phyloP scores from a whole-genome alignment of 2,113 vertebrate species.

The Microcebus tavaratra region DNA sequence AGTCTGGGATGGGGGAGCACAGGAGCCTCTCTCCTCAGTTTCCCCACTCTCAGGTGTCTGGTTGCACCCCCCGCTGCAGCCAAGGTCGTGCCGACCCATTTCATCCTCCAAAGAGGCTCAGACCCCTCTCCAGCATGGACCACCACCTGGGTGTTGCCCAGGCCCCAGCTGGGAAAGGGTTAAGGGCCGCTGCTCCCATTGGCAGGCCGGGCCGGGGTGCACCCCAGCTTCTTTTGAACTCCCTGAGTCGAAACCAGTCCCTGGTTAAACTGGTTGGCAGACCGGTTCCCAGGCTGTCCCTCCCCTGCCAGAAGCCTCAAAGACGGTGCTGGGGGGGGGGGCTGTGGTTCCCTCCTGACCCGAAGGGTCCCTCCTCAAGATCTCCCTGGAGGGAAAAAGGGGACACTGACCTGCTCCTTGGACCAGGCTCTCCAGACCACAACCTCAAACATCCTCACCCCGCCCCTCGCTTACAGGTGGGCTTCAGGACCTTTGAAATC shows the following conservation, averaged over 20 bases:
- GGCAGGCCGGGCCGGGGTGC: conserved; percentile 8
- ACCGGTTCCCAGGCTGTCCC: conserved; percentile 78
- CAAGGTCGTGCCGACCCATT: neutral
- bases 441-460: neutral
- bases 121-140: neutral
- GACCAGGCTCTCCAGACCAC: neutral
- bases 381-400: neutral
- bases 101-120: neutral
- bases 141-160: neutral
- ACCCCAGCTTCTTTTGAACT: conserved; percentile 73
- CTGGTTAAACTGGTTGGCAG: conserved; percentile 79
- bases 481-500: neutral
- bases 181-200: conserved; percentile 54
- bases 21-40: neutral
- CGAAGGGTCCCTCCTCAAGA: neutral
- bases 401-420: neutral
- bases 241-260: conserved; percentile 75
- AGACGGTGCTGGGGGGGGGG: neutral
- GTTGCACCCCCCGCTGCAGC: neutral
- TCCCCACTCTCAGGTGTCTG: neutral
- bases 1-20: neutral
- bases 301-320: neutral
- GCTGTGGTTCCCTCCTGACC: neutral
- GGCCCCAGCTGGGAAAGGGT: conserved; percentile 56
- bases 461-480: neutral